phyloP scores from a whole-genome alignment of 2,113 vertebrate species.

The Scatophagus argus region DNA sequence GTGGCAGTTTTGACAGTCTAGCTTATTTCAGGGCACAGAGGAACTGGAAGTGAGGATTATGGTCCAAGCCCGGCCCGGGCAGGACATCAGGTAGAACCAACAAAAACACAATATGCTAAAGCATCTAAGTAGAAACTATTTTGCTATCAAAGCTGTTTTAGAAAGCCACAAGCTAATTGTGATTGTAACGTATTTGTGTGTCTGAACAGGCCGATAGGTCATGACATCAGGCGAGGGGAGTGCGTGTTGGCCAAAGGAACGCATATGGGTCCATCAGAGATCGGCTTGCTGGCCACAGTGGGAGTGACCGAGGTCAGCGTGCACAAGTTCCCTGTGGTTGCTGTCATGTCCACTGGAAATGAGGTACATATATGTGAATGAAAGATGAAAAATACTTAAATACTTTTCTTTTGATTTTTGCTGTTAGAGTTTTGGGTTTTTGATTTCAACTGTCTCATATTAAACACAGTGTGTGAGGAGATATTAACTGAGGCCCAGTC shows the following conservation, averaged over 20 bases:
- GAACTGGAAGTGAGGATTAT: conserved; percentile 98
- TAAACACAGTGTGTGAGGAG: neutral
- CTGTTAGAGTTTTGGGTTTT: neutral
- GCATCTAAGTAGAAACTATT: too few species aligned
- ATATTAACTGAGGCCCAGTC: neutral
- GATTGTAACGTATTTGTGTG: neutral
- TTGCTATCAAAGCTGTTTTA: neutral
- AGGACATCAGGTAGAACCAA: conserved; percentile 92
- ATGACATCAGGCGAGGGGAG: conserved; percentile 98
- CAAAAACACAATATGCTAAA: neutral
- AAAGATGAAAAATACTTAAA: neutral
- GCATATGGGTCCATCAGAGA: conserved; percentile 98
- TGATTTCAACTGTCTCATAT: neutral
- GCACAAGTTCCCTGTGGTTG: conserved; percentile 98
- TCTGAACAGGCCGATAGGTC: conserved; percentile 93
- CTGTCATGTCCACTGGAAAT: conserved; percentile 99
- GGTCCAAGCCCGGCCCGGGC: conserved; percentile 96
- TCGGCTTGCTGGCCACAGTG: conserved; percentile 97
- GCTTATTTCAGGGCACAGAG: conserved; percentile 92
- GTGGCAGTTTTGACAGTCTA: neutral
- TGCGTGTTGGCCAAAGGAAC: conserved; percentile 98
- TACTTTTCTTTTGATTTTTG: neutral
- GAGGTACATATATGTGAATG: conserved; percentile 84
- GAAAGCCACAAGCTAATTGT: neutral
- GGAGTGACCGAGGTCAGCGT: conserved; percentile 99